Base-by-base conservation (phyloP, 2,888 invertebrate genomes). In the Koerneria pararmatus region DNA sequence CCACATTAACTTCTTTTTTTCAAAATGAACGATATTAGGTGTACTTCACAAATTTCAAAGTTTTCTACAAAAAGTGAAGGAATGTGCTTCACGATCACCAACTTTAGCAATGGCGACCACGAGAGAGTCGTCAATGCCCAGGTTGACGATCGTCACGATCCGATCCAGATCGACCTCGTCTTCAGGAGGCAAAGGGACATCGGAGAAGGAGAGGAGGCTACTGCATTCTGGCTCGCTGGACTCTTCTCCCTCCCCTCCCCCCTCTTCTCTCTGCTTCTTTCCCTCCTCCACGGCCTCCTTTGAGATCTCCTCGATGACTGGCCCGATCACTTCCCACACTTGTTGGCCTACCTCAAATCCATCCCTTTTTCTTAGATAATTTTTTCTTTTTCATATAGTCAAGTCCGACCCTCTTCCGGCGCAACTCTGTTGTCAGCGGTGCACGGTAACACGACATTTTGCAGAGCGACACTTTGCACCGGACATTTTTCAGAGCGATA, bases 51-150 rank as follows among this genome's bases (percentile, higher is more conserved):
- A 41, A n/a, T 41, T n/a, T n/a, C n/a, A n/a, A n/a, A n/a, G n/a
- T n/a, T n/a, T n/a, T n/a, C n/a, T n/a, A n/a, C n/a, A n/a, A n/a
- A n/a, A n/a, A n/a, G n/a, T n/a, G n/a, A n/a, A n/a, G n/a, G n/a
- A n/a, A n/a, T n/a, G n/a, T n/a, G n/a, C n/a, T n/a, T n/a, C n/a
- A n/a, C n/a, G 31, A 22, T 6, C 27, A 22, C 2, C 72, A 0
- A 76, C 73, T 57, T 67, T 66, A 22, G 71, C 74, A 24, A 77
- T 71, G 2, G 71, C 58, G 8, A 70, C 49, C 1, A 71, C 70
- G 8, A 77, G 66, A 29, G 71, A 69, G 6, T 72, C 70, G 64
- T 76, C 75, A 22, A 77, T 74, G 6, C 71, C 75, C 56, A 76
- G 37, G 49, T 73, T 75, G 32, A 74, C 70, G 0, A 69, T 71